phyloP scores from a whole-genome alignment of 2,113 vertebrate genomes.

The Pelusios castaneus region DNA sequence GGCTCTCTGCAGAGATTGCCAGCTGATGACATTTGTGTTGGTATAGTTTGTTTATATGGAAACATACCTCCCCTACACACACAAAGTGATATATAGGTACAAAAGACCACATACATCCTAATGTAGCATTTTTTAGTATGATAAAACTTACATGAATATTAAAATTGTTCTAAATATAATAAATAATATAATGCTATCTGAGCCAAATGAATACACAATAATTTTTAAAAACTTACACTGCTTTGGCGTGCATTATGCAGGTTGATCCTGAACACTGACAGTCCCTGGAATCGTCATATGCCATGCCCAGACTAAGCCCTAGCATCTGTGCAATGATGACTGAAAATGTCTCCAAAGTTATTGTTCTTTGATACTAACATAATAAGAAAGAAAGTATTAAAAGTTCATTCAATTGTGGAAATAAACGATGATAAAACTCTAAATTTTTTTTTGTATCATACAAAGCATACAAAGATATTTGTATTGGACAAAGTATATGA shows the following conservation, averaged over 20 bases:
- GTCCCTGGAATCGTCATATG: slow-evolving; percentile 22
- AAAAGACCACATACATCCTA: too few relatives aligned
- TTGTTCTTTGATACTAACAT: slow-evolving; percentile 32
- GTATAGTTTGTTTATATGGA: not conserved
- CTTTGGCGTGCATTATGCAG: slow-evolving; percentile 64
- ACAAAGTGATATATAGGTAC: too few relatives aligned
- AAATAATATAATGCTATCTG: not conserved
- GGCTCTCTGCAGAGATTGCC: not conserved
- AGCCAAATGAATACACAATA: not conserved
- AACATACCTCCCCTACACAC: too few relatives aligned
- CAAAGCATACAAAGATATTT: not conserved
- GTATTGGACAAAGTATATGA: not conserved
- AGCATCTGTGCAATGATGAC: slow-evolving; percentile 57
- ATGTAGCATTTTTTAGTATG: not conserved
- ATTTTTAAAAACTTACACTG: slow-evolving; percentile 55
- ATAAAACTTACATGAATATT: not conserved
- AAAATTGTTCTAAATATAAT: not conserved
- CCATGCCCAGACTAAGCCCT: slow-evolving; percentile 65
- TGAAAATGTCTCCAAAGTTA: slow-evolving; percentile 58
- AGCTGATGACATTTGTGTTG: not conserved
- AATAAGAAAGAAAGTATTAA: not conserved
- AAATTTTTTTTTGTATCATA: not conserved
- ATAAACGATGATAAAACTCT: not conserved
- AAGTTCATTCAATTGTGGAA: not conserved
- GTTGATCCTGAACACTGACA: slow-evolving; percentile 43